A percentile compares a stretch with the other conserved stretches of the same genome.
These are phyloP conservation scores for Epinotia demarniana DNA, from an alignment of 2,888 invertebrate genomes.

Conservation along the genomic window DNA sequence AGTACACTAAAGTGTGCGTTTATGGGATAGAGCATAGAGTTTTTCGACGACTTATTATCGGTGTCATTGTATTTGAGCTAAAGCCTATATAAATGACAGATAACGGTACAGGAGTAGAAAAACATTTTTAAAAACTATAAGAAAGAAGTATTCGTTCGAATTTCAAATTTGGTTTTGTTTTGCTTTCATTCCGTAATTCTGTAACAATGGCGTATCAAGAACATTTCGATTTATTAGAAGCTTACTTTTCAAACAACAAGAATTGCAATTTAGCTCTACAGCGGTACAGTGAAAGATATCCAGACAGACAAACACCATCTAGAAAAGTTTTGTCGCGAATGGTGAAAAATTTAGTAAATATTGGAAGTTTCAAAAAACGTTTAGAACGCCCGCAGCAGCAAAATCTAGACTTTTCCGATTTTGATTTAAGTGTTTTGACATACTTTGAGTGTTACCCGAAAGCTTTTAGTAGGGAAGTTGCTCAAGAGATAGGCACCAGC, in stretches of 20 bases:
- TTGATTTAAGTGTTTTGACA: slow-evolving; percentile 19
- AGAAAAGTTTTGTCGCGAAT: slow-evolving; percentile 24
- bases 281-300: slow-evolving; percentile 14
- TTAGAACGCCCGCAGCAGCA: slow-evolving; percentile 4
- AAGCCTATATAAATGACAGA: no score
- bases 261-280: slow-evolving; percentile 24
- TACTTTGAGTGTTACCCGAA: slow-evolving; percentile 38
- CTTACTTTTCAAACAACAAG: slow-evolving; percentile 29
- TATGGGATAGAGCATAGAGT: no score
- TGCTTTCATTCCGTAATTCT: slow-evolving; percentile 11
- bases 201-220: slow-evolving; percentile 23
- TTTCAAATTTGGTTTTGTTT: background rate
- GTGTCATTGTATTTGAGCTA: no score
- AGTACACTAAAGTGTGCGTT: no score
- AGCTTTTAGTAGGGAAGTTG: slow-evolving; percentile 37
- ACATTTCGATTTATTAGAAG: slow-evolving; percentile 26
- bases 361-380: slow-evolving; percentile 15
- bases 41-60: no score
- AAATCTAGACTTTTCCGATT: slow-evolving; percentile 23
- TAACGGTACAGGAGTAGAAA: no score
- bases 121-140: background rate
- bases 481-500: slow-evolving; percentile 28
- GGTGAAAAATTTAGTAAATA: slow-evolving; percentile 17
- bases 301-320: slow-evolving; percentile 27
- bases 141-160: background rate